These are phyloP conservation scores for Marmota flaviventris DNA, from an alignment of 2,113 vertebrate genomes.

Conservation along the genomic window DNA sequence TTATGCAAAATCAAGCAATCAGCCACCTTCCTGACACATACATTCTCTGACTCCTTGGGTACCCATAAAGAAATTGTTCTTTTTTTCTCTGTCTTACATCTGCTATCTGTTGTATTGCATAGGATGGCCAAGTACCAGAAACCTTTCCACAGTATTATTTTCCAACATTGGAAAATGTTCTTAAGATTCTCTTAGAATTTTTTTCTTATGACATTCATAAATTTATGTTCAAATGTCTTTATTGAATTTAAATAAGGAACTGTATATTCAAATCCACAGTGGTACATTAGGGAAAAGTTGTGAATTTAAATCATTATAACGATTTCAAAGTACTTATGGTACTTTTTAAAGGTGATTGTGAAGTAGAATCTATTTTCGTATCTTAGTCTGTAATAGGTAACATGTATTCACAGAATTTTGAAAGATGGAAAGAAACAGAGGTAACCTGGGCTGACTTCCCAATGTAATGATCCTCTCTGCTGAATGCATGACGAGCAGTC, in stretches of 20 bases:
- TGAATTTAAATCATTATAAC: slow-evolving; percentile 64
- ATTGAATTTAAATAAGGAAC: slow-evolving; percentile 69
- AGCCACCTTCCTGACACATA: slow-evolving; percentile 78
- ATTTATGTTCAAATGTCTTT: slow-evolving; percentile 64
- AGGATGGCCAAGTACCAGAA: slow-evolving; percentile 41
- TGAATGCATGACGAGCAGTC: slow-evolving; percentile 36
- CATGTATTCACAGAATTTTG: slow-evolving; percentile 65
- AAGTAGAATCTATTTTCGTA: slow-evolving; percentile 68
- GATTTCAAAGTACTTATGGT: slow-evolving; percentile 40
- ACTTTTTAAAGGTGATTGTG: slow-evolving; percentile 67
- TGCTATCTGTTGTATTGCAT: slow-evolving; percentile 67
- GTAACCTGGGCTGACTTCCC: slow-evolving; percentile 53
- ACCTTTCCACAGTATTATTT: slow-evolving; percentile 54
- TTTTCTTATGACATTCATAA: slow-evolving; percentile 55
- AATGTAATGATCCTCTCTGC: slow-evolving; percentile 14
- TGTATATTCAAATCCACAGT: slow-evolving; percentile 34
- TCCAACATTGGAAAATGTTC: slow-evolving; percentile 47
- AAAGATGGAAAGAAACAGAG: slow-evolving; percentile 54
- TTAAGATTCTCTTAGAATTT: slow-evolving; percentile 49
- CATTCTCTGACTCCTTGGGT: slow-evolving; percentile 75
- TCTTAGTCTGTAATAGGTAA: slow-evolving; percentile 62
- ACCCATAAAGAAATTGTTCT: slow-evolving; percentile 73
- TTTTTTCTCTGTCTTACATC: slow-evolving; percentile 62
- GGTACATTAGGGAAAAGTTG: slow-evolving; percentile 17
- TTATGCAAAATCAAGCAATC: slow-evolving; percentile 84